These are phyloP conservation scores for Pantala flavescens DNA, from an alignment of 1,140 invertebrate species.

Conservation along the genomic window DNA sequence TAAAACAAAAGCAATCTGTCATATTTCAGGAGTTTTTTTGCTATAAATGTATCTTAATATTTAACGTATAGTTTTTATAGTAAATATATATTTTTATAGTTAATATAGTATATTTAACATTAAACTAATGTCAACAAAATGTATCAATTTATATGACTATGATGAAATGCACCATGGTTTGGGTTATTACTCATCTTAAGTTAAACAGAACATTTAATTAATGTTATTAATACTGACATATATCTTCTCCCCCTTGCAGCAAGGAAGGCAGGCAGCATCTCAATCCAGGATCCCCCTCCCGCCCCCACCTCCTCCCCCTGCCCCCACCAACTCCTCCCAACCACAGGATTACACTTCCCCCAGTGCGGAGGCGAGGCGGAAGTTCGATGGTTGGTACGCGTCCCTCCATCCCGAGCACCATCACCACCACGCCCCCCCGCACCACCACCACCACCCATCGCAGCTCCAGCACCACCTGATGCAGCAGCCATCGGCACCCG, in stretches of 20 bases:
- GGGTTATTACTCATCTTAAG: too few relatives aligned
- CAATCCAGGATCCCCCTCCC: conserved; percentile 20
- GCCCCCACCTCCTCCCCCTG: conserved; percentile 23
- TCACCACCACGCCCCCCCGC: conserved; percentile 25
- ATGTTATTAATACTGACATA: too few relatives aligned
- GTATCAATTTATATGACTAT: too few relatives aligned
- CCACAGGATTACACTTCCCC: conserved; percentile 41
- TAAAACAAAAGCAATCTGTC: too few relatives aligned
- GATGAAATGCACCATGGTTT: too few relatives aligned
- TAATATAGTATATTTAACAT: too few relatives aligned
- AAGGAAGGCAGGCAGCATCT: conserved; percentile 16
- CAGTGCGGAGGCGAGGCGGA: conserved; percentile 55
- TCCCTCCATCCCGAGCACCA: conserved; percentile 41
- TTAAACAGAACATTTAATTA: too few relatives aligned
- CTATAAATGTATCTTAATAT: too few relatives aligned
- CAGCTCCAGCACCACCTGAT: conserved; percentile 44
- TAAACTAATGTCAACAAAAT: too few relatives aligned
- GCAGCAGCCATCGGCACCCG: conserved; percentile 36
- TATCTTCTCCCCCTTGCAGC: neutral
- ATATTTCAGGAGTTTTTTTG: too few relatives aligned
- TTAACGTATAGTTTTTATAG: too few relatives aligned
- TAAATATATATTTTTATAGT: too few relatives aligned
- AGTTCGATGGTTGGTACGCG: conserved; percentile 67
- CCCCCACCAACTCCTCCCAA: conserved; percentile 20
- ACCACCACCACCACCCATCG: conserved; percentile 29